These are phyloP conservation scores for Hippocampus abdominalis DNA, from an alignment of 2,113 vertebrate genomes.

Conservation along the genomic window DNA sequence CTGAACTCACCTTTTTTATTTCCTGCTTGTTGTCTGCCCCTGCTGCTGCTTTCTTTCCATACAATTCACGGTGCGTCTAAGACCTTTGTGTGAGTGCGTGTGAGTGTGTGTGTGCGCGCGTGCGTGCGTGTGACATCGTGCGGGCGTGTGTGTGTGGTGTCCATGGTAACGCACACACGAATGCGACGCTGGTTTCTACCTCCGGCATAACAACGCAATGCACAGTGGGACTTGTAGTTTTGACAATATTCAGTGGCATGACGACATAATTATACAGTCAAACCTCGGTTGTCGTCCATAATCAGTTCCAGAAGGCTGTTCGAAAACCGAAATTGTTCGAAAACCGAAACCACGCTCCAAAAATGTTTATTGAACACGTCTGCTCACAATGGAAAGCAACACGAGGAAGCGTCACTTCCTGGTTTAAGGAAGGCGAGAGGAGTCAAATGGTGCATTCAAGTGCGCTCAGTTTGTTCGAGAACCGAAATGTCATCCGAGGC, in stretches of 20 bases:
- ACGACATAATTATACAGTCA: too few species aligned
- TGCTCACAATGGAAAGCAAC: too few species aligned
- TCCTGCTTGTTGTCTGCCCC: slow-evolving; percentile 40
- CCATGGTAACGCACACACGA: slow-evolving; percentile 67
- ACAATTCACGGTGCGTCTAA: slow-evolving; percentile 17
- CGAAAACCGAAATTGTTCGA: too few species aligned
- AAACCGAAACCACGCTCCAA: too few species aligned
- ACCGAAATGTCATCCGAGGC: too few species aligned
- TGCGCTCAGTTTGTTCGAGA: too few species aligned
- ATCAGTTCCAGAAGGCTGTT: too few species aligned
- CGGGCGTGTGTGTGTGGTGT: slow-evolving; percentile 16
- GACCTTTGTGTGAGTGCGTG: slow-evolving; percentile 10
- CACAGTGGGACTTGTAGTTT: slow-evolving; percentile 54
- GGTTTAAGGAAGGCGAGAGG: too few species aligned
- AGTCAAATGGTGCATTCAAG: too few species aligned
- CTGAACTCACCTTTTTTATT: slow-evolving; percentile 57
- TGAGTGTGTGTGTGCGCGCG: slow-evolving; percentile 15
- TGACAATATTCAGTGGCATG: not conserved
- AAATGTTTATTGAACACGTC: too few species aligned
- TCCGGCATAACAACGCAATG: slow-evolving; percentile 23
- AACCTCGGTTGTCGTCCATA: too few species aligned
- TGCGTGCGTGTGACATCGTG: not conserved
- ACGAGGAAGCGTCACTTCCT: too few species aligned
- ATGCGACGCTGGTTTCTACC: slow-evolving; percentile 11
- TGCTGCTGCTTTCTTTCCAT: slow-evolving; percentile 12